Evolutionary conservation across 2,797 vertebrate genomes (phyloP).

Genomic region (Leuciscus waleckii): DNA sequence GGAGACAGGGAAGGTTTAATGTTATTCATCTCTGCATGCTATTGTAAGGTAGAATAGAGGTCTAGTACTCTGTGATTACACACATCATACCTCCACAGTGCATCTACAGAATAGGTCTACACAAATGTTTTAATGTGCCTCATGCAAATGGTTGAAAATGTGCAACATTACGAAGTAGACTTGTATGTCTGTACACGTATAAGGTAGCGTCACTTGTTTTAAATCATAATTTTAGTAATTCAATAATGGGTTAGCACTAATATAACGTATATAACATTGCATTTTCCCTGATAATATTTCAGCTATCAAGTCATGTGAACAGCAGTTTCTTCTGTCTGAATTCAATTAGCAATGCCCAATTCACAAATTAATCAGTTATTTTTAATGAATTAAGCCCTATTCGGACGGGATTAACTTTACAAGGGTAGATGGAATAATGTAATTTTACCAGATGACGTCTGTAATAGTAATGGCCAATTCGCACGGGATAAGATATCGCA

Average conservation of each 20-base stretch:
- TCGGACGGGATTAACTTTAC: too few species aligned
- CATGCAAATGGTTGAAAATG: not conserved
- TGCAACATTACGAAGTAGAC: not conserved
- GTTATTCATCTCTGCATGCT: constrained; percentile 34
- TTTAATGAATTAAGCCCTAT: not conserved
- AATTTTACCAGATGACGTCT: too few species aligned
- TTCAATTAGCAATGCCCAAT: not conserved
- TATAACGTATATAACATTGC: not conserved
- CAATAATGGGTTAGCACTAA: not conserved
- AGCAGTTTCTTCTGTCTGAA: not conserved
- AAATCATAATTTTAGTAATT: not conserved
- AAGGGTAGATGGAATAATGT: too few species aligned
- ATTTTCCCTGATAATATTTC: not conserved
- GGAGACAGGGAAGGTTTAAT: not conserved
- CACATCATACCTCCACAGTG: not conserved
- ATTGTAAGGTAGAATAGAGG: constrained; percentile 39
- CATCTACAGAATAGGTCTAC: not conserved
- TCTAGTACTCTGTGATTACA: constrained; percentile 15
- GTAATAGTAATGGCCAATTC: too few species aligned
- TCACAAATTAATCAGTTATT: not conserved
- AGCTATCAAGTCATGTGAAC: not conserved
- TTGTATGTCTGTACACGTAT: not conserved
- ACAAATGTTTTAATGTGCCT: not conserved
- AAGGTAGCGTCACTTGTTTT: not conserved
- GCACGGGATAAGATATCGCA: too few species aligned